phyloP scores from a whole-genome alignment of 2,797 vertebrate genomes.

The Paratrypauchen microcephalus region DNA sequence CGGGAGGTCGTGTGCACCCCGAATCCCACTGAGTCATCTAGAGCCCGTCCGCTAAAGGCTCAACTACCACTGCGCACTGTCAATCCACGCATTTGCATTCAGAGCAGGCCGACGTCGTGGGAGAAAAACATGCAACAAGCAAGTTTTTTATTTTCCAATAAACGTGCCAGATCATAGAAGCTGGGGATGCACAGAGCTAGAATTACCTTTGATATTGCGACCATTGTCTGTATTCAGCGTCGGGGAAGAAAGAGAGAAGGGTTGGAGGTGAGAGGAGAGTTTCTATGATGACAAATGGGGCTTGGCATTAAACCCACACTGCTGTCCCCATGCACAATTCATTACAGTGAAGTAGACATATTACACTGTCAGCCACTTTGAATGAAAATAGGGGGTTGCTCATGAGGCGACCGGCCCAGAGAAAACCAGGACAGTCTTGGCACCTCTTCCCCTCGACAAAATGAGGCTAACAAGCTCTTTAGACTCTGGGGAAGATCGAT shows the following conservation, averaged over 20 bases:
- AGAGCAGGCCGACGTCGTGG: constrained; percentile 29
- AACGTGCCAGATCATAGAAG: constrained; percentile 18
- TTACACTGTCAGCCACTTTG: constrained; percentile 47
- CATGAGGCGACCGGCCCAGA: constrained; percentile 34
- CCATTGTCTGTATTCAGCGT: constrained; percentile 87
- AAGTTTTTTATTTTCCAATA: constrained; percentile 46
- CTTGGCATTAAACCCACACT: constrained; percentile 30
- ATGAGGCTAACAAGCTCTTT: constrained; percentile 50
- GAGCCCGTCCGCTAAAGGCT: constrained; percentile 22
- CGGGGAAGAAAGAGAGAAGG: constrained; percentile 27
- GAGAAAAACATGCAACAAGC: constrained; percentile 78
- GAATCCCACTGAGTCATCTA: constrained; percentile 25
- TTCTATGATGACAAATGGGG: constrained; percentile 54
- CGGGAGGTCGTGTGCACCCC: constrained; percentile 22
- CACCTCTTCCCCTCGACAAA: constrained; percentile 32
- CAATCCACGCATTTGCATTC: constrained; percentile 46
- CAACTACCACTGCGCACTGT: constrained; percentile 29
- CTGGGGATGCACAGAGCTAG: constrained; percentile 59
- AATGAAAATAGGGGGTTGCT: constrained; percentile 33
- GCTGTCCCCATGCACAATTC: constrained; percentile 44
- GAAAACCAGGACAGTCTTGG: constrained; percentile 32
- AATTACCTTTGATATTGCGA: constrained; percentile 94
- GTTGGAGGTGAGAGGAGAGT: constrained; percentile 35
- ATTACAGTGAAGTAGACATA: constrained; percentile 58
- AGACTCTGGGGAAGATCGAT: constrained; percentile 44